These are phyloP conservation scores for Aurelia aurita DNA, from an alignment of 30 jellyfish, hydroid and myxozoan species.

Conservation along the genomic window DNA sequence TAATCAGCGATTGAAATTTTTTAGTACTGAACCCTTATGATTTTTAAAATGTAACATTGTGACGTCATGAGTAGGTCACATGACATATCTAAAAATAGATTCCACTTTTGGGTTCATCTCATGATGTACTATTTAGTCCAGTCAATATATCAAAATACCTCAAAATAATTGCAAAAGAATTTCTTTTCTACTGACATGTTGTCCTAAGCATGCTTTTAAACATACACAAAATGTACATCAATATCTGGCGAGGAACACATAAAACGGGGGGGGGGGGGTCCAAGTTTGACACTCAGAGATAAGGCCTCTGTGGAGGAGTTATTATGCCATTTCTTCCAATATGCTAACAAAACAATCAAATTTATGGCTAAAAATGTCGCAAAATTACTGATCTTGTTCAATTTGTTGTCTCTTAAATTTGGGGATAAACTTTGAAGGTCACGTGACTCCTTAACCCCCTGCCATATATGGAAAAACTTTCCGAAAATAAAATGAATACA, in stretches of 20 bases:
- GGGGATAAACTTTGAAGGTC: background rate
- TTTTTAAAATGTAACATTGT: no score
- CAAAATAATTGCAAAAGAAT: slow-evolving; percentile 42
- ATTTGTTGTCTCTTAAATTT: background rate
- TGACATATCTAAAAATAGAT: no score
- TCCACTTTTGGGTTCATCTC: no score
- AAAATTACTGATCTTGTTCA: background rate
- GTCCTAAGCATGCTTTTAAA: slow-evolving; percentile 16
- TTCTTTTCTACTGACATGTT: slow-evolving; percentile 21
- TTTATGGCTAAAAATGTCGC: slow-evolving; percentile 2
- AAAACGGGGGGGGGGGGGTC: slow-evolving; percentile 14
- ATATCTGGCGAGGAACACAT: slow-evolving; percentile 36
- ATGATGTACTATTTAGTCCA: slow-evolving; percentile 6
- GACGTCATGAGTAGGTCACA: no score
- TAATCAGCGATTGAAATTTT: no score
- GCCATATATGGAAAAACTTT: slow-evolving; percentile 20
- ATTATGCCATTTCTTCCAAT: background rate
- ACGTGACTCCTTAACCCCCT: slow-evolving; percentile 16
- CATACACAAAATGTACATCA: slow-evolving; percentile 36
- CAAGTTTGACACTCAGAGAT: slow-evolving; percentile 11
- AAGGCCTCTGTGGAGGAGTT: no score
- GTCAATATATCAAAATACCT: slow-evolving; percentile 33
- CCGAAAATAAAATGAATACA: slow-evolving; percentile 10
- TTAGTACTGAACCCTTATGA: no score
- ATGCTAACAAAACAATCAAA: slow-evolving; percentile 6